Evolutionary conservation across 2,888 invertebrate species (phyloP).

Genomic region (Fissipunctia ypsillon): DNA sequence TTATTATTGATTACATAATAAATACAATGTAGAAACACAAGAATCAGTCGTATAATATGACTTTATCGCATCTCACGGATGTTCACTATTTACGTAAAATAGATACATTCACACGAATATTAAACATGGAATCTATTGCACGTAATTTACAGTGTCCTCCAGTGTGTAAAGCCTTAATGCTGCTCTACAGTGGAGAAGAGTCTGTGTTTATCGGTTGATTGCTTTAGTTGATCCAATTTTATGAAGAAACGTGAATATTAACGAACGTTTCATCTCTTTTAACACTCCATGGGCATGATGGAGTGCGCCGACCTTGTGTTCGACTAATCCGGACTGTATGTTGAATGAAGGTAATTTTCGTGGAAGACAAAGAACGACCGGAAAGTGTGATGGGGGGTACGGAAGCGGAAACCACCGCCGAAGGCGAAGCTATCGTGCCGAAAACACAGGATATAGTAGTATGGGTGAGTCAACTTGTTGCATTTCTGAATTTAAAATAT

Average conservation of each 20-base stretch:
- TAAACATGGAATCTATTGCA: conserved; percentile 8
- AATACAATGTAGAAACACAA: conserved; percentile 1
- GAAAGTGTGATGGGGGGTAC: conserved; percentile 83
- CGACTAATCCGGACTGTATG: conserved; percentile 20
- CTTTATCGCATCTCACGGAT: neutral
- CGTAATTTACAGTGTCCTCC: conserved; percentile 4
- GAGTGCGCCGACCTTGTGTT: neutral
- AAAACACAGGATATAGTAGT: conserved; percentile 77
- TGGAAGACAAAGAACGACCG: conserved; percentile 86
- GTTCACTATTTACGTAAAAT: conserved; percentile 9
- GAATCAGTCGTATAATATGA: neutral
- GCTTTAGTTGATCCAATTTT: neutral
- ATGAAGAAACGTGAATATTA: neutral
- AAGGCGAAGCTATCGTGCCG: conserved; percentile 61
- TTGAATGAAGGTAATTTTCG: conserved; percentile 85
- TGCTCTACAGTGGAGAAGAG: conserved; percentile 3
- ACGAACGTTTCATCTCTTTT: conserved; percentile 5
- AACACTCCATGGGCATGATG: neutral
- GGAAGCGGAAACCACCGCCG: conserved; percentile 72
- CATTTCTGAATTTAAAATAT: neutral
- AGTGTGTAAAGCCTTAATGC: conserved; percentile 27
- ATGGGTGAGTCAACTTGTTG: conserved; percentile 76
- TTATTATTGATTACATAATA: conserved; percentile 5
- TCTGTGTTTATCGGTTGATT: neutral
- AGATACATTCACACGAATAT: conserved; percentile 18